These are phyloP conservation scores for Helogale parvula DNA, from an alignment of 2,113 vertebrate genomes.

Conservation along the genomic window DNA sequence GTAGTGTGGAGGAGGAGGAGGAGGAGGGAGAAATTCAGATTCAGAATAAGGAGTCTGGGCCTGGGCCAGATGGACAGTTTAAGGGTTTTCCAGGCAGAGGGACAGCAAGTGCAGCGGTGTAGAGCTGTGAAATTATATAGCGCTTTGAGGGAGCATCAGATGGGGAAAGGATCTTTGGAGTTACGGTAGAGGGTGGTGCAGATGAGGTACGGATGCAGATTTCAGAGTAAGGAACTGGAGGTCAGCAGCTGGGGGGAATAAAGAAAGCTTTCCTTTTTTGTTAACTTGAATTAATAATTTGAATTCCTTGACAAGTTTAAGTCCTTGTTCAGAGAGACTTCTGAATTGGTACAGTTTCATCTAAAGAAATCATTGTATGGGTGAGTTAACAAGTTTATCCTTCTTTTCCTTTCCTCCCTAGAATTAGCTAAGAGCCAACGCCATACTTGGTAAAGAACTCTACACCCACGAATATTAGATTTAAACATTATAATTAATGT, in stretches of 20 bases:
- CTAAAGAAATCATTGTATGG: background rate
- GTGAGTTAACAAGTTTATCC: background rate
- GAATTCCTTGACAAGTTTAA: slow-evolving; percentile 22
- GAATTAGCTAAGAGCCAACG: background rate
- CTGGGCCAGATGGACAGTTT: background rate
- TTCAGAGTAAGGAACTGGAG: background rate
- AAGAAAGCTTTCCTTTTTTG: background rate
- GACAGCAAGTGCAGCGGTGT: background rate
- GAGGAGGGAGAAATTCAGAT: background rate
- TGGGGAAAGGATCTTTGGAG: background rate
- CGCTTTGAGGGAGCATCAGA: background rate
- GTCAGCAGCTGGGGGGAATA: background rate
- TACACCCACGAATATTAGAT: background rate
- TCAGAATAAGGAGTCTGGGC: too few relatives aligned
- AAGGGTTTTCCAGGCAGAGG: background rate
- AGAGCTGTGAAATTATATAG: background rate
- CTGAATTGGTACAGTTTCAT: background rate
- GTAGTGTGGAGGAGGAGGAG: background rate
- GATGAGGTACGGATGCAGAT: background rate
- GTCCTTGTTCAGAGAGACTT: background rate
- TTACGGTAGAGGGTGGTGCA: background rate
- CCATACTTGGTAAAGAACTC: background rate
- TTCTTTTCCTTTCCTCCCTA: background rate
- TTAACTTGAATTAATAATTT: background rate
- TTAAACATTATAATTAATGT: background rate